Base-by-base conservation (phyloP, 2,888 invertebrate species). In the Magallana nippona region DNA sequence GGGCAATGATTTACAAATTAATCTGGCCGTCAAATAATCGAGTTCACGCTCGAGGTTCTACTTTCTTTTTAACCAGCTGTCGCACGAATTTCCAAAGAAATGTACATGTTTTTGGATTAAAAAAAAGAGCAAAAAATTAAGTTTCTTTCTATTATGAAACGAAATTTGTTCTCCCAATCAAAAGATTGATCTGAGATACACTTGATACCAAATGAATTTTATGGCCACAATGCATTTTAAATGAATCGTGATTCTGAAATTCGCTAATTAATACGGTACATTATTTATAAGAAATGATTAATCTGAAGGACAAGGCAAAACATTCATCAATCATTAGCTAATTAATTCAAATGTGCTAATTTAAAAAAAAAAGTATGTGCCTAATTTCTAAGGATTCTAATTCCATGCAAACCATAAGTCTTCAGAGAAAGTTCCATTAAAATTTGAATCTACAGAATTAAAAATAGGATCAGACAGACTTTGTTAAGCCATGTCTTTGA, bases 21-120 rank as follows among this genome's bases (percentile, higher is more conserved):
- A 82, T 82, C 63, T 82, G 82, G 32, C 63, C 79, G 79, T 84
- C 84, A 82, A 84, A 63, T 84, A 84, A 63, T 84, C 78, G 79
- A 71, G 79, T 82, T 77, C 62, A 77, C n/a, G 81, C 58, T 78
- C 77, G 71, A 55, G 63, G 80, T 63, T 81, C 78, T 78, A 78
- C 77, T 55, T 55, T 82, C 78, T n/a, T 13, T 71, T 62, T 55
- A 55, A 78, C 84, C 84, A 84, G 78, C 82, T 84, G 84, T 84
- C 84, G 82, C 22, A 57, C 17, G 55, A 27, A 78, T 78, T 55
- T 78, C 10, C 78, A 19, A 10, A 22, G 55, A 55, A 55, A 55
- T 44, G 1, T 78, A 15, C 55, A 17, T 15, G 55, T 13, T n/a
- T 15, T 27, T 27, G 32, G 15, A 60, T n/a, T 17, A 5, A 27